phyloP scores from a whole-genome alignment of 2,113 vertebrate genomes.

The Galeopterus variegatus region DNA sequence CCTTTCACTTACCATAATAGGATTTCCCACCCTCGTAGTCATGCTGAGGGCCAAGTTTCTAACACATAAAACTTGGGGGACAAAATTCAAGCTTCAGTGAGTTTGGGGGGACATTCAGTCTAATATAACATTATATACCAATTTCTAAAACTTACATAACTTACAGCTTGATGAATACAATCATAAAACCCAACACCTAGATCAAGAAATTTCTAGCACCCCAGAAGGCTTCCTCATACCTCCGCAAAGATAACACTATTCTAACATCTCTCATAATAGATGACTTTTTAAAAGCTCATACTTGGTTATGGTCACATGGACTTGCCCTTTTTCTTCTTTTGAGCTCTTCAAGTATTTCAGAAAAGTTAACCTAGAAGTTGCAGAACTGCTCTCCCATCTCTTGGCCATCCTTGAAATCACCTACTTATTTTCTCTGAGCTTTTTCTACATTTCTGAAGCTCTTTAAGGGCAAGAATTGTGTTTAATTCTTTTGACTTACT shows the following conservation, averaged over 20 bases:
- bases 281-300: background rate
- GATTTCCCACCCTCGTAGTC: no score
- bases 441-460: slow-evolving; percentile 7
- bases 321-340: background rate
- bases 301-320: background rate
- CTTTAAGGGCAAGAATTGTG: slow-evolving; percentile 17
- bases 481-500: slow-evolving; percentile 28
- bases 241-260: slow-evolving; percentile 24
- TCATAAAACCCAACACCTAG: background rate
- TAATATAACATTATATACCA: background rate
- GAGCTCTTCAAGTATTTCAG: slow-evolving; percentile 7
- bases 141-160: slow-evolving; percentile 14
- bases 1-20: no score
- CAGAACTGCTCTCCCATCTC: background rate
- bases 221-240: background rate
- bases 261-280: background rate
- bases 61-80: no score
- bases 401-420: slow-evolving; percentile 13
- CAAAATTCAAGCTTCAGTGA: no score
- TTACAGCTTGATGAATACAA: background rate
- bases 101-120: no score
- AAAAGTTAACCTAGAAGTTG: slow-evolving; percentile 1
- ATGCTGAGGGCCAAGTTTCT: no score
- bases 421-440: background rate
- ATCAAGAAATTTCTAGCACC: slow-evolving; percentile 14